Percentiles rank a stretch among this genome's conserved stretches.
These are phyloP conservation scores for Trichonephila clavata DNA, from an alignment of 1,140 invertebrate species.

Conservation along the genomic window DNA sequence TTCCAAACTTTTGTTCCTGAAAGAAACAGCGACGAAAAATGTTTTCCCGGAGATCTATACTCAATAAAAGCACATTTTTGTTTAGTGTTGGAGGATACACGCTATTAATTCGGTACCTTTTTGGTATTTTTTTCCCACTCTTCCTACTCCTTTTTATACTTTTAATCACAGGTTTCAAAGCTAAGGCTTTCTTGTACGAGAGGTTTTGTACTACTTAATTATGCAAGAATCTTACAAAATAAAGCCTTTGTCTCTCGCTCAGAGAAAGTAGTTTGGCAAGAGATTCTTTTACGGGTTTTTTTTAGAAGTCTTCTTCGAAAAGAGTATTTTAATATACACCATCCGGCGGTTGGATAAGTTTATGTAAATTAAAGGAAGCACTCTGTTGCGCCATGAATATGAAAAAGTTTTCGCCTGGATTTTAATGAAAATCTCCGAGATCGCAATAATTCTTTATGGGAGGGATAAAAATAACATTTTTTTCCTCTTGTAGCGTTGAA, in stretches of 20 bases:
- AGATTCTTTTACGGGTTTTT: constrained; percentile 41
- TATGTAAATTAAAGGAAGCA: constrained; percentile 72
- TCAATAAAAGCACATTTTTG: constrained; percentile 77
- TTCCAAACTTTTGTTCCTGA: constrained; percentile 65
- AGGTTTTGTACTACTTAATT: constrained; percentile 77
- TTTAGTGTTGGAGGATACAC: constrained; percentile 66
- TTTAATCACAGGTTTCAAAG: constrained; percentile 58
- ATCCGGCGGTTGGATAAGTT: constrained; percentile 55
- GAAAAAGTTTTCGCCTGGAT: constrained; percentile 68
- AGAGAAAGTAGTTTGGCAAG: constrained; percentile 46
- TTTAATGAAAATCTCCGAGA: constrained; percentile 75
- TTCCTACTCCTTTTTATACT: constrained; percentile 5
- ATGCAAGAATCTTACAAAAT: constrained; percentile 76
- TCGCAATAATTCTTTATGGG: constrained; percentile 76
- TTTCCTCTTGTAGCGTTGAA: constrained; percentile 32
- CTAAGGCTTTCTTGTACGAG: constrained; percentile 41
- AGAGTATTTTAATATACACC: constrained; percentile 74
- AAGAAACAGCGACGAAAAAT: constrained; percentile 76
- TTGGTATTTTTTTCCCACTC: constrained; percentile 25
- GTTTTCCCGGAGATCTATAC: constrained; percentile 72
- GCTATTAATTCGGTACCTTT: constrained; percentile 71
- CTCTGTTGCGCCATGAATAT: constrained; percentile 75
- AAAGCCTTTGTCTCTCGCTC: constrained; percentile 68
- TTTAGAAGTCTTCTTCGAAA: constrained; percentile 10
- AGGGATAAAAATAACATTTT: constrained; percentile 74